phyloP scores from a whole-genome alignment of 92 coral and sea anemone species.

The Porites rus region DNA sequence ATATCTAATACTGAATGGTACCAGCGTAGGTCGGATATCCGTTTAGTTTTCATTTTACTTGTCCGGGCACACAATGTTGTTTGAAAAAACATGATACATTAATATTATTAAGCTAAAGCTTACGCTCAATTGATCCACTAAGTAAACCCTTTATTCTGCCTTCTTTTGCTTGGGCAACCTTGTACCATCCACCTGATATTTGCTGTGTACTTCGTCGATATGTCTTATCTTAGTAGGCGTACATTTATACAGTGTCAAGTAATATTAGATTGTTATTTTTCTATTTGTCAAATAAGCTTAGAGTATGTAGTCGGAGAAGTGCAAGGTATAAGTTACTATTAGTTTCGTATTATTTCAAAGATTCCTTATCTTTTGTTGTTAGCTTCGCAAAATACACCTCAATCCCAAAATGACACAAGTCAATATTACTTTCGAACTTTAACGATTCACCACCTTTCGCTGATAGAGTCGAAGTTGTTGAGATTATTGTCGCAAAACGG shows the following conservation, averaged over 20 bases:
- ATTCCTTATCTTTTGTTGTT: neutral
- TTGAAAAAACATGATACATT: neutral
- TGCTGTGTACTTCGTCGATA: no score
- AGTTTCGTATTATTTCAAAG: neutral
- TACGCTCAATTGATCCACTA: no score
- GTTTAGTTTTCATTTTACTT: conserved; percentile 16
- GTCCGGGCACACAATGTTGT: conserved; percentile 27
- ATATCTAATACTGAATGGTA: neutral
- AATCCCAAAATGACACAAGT: neutral
- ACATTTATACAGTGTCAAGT: no score
- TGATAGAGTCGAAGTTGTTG: neutral
- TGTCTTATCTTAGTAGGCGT: no score
- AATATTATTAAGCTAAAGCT: no score
- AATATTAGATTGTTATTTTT: neutral
- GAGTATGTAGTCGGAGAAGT: neutral
- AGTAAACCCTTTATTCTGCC: no score
- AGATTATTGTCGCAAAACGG: neutral
- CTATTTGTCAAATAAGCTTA: neutral
- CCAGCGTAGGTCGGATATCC: conserved; percentile 2
- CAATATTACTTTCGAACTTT: no score
- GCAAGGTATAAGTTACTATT: neutral
- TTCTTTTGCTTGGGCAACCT: no score
- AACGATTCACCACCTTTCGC: neutral
- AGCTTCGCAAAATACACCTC: neutral
- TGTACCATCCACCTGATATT: no score